Evolutionary conservation across 2,888 invertebrate genomes (phyloP).

Genomic region (Marronus borbonicus): DNA sequence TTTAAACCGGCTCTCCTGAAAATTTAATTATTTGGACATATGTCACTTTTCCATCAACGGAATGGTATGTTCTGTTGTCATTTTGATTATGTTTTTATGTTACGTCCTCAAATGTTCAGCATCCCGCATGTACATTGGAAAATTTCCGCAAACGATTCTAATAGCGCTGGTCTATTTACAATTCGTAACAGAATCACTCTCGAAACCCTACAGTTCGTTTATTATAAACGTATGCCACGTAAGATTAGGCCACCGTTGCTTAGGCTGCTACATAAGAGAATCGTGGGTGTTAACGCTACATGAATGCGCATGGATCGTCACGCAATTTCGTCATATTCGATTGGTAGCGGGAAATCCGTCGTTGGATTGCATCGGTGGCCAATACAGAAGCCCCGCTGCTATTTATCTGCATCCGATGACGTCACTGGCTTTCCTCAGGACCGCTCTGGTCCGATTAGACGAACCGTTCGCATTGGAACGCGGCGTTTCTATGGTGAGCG

Average conservation of each 20-base stretch:
- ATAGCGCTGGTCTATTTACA: too few relatives aligned
- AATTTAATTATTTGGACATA: too few relatives aligned
- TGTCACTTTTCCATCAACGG: too few relatives aligned
- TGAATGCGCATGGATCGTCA: constrained; percentile 23
- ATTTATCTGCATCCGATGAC: constrained; percentile 9
- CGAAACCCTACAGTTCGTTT: constrained; percentile 9
- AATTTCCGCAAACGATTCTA: not conserved
- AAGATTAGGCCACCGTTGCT: constrained; percentile 23
- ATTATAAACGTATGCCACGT: constrained; percentile 33
- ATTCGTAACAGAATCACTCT: too few relatives aligned
- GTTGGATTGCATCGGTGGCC: constrained; percentile 12
- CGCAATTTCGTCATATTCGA: not conserved
- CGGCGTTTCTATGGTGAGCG: not conserved
- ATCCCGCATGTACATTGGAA: not conserved
- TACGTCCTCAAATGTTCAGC: too few relatives aligned
- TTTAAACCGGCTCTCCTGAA: too few relatives aligned
- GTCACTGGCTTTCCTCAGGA: not conserved
- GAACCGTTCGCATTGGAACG: not conserved
- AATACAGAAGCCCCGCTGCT: constrained; percentile 1
- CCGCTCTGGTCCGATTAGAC: not conserved
- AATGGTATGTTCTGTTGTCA: too few relatives aligned
- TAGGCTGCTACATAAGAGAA: constrained; percentile 24
- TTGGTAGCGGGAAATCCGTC: constrained; percentile 25
- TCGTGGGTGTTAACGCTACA: constrained; percentile 13
- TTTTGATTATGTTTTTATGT: too few relatives aligned